Percentiles rank a stretch among this genome's conserved stretches.
phyloP scores from a whole-genome alignment of 2,888 invertebrate genomes.

The Plutella xylostella region DNA sequence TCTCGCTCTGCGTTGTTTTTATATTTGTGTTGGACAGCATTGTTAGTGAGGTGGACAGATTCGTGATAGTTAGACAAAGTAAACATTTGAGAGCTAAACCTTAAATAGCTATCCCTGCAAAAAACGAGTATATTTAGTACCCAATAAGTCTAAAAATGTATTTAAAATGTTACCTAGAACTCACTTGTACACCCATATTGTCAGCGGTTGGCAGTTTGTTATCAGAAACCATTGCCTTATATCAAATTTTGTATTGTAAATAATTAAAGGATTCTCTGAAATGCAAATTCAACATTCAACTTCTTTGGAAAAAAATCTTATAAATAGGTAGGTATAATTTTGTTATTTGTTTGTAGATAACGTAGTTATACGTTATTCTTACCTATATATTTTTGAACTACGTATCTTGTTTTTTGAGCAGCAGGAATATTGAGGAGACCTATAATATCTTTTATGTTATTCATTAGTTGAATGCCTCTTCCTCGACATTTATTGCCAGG shows the following conservation, averaged over 20 bases:
- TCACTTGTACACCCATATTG: conserved; percentile 93
- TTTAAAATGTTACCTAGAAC: conserved; percentile 11
- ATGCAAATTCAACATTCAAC: conserved; percentile 18
- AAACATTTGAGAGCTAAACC: conserved; percentile 93
- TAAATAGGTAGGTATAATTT: too few relatives aligned
- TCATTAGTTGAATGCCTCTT: conserved; percentile 88
- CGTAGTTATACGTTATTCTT: too few relatives aligned
- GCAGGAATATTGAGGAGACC: conserved; percentile 75
- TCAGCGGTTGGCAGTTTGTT: conserved; percentile 89
- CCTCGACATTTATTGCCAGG: conserved; percentile 95
- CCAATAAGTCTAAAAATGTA: not conserved
- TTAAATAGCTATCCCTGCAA: conserved; percentile 86
- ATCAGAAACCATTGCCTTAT: conserved; percentile 96
- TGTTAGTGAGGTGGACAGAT: conserved; percentile 92
- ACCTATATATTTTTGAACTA: conserved; percentile 97
- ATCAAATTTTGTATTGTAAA: conserved; percentile 94
- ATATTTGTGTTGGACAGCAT: conserved; percentile 93
- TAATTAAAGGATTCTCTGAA: conserved; percentile 87
- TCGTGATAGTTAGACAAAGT: conserved; percentile 90
- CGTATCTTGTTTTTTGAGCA: conserved; percentile 81
- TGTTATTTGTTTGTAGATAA: too few relatives aligned
- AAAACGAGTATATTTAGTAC: conserved; percentile 13
- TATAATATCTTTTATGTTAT: conserved; percentile 87
- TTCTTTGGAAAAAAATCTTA: too few relatives aligned
- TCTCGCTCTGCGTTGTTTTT: conserved; percentile 77